A percentile compares a stretch with the other conserved stretches of the same genome.
phyloP scores from a whole-genome alignment of 2,113 vertebrate genomes.

The Podilymbus podiceps region DNA sequence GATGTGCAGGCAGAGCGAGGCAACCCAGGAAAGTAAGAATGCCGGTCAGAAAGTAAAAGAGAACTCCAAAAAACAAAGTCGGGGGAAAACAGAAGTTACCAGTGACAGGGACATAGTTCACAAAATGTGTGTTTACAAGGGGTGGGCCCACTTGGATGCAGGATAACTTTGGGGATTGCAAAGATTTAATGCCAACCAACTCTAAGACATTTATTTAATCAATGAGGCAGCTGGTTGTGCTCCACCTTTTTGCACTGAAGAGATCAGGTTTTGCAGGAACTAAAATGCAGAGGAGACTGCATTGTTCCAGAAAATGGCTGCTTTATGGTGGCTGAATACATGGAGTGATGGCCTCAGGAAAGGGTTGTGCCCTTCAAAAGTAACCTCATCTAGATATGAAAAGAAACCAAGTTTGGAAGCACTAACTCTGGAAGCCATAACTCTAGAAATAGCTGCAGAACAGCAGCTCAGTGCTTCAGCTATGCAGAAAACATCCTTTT shows the following conservation, averaged over 20 bases:
- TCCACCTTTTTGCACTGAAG: not conserved
- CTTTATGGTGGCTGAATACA: not conserved
- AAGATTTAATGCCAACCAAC: not conserved
- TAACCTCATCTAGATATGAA: not conserved
- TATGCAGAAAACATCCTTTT: not conserved
- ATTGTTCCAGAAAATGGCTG: not conserved
- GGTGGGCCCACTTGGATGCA: not conserved
- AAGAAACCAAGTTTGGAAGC: not conserved
- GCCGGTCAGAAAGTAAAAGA: not conserved
- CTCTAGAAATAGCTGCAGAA: not conserved
- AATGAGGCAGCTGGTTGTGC: not conserved
- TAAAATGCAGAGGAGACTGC: not conserved
- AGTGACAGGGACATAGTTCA: not conserved
- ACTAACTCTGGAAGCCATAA: not conserved
- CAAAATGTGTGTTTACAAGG: not conserved
- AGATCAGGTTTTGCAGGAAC: conserved; percentile 12
- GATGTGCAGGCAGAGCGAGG: not conserved
- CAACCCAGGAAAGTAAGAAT: not conserved
- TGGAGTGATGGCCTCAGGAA: not conserved
- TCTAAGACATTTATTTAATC: not conserved
- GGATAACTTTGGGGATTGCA: not conserved
- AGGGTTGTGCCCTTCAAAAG: not conserved
- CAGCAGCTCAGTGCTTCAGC: not conserved
- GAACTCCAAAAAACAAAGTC: not conserved
- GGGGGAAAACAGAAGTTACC: not conserved